Conservation (phyloP, 2,888 invertebrate species). For the Drosophila ustulata region DNA sequence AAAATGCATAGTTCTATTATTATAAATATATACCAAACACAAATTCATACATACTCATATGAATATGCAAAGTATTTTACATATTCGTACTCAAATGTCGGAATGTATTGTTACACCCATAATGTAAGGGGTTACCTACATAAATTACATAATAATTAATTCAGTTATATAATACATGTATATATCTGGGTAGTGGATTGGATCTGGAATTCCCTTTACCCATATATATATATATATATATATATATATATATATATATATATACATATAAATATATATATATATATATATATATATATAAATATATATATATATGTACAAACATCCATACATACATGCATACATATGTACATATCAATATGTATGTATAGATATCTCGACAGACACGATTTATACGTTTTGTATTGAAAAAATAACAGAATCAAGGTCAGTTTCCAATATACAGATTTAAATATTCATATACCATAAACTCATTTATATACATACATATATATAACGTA, state of each 20-base stretch:
- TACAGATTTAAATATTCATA: constrained; percentile 2
- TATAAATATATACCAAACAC: constrained; percentile 12
- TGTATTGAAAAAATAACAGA: neutral
- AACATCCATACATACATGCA: neutral
- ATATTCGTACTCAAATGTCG: constrained; percentile 1
- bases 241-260: neutral
- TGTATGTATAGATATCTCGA: neutral
- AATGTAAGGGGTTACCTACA: neutral
- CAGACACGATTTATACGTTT: neutral
- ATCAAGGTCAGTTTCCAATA: neutral
- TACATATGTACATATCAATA: neutral
- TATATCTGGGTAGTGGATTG: neutral
- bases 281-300: neutral
- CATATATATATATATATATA: neutral
- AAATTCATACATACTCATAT: constrained; percentile 18
- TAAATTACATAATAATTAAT: neutral
- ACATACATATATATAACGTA: neutral
- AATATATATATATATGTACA: too few relatives aligned
- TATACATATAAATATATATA: too few relatives aligned
- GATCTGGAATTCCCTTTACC: neutral
- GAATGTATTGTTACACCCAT: neutral
- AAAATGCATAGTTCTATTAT: constrained; percentile 38
- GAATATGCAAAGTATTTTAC: neutral
- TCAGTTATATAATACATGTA: neutral
- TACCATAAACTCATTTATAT: neutral